Base-by-base conservation (phyloP, 2,797 vertebrate genomes). In the Clamator glandarius region DNA sequence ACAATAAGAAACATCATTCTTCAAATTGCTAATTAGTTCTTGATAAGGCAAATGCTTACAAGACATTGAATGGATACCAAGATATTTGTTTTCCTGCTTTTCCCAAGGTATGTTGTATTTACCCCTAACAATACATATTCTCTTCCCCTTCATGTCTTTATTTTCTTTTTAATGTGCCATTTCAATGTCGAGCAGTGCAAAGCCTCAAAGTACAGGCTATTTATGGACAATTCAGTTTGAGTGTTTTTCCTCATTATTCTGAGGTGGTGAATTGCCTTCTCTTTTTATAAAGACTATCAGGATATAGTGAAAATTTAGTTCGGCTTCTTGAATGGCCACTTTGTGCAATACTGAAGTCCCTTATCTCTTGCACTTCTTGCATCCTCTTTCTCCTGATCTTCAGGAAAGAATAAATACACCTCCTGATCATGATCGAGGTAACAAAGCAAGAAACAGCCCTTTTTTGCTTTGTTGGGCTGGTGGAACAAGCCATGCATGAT, bases 111-210 rank as follows among this genome's bases (percentile, higher is more conserved):
- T 35, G 50, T 19, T 68, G 33, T 74, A n/a, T 73, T 62, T 80
- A 46, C 64, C 41, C 74, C 58, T 68, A 35, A 73, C 91, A 80
- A 39, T 79, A 33, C 23, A 35, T 82, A 83, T 92, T 89, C 15
- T 15, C 35, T 86, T 81, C 58, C 84, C 61, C 39, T 90, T 90
- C 58, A 23, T 20, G 54, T 58, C 70, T 88, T 89, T 90, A 91
- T 93, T 95, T 95, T 88, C 70, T 51, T 90, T 94, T 70, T 83
- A 68, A 92, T 84, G 70, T 89, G 74, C 63, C 44, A 61, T 94
- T 96, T 95, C 90, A 59, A 86, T 67, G 69, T 90, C 89, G 62
- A 95, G 77, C 63, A 87, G 42, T 50, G 57, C 74, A 81, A 72
- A 93, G 73, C 82, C 83, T 92, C 18, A 2, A 88, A 93, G 80